These are phyloP conservation scores for Umimayanthus chanpuru DNA, from an alignment of 92 coral and sea anemone genomes.

Conservation along the genomic window DNA sequence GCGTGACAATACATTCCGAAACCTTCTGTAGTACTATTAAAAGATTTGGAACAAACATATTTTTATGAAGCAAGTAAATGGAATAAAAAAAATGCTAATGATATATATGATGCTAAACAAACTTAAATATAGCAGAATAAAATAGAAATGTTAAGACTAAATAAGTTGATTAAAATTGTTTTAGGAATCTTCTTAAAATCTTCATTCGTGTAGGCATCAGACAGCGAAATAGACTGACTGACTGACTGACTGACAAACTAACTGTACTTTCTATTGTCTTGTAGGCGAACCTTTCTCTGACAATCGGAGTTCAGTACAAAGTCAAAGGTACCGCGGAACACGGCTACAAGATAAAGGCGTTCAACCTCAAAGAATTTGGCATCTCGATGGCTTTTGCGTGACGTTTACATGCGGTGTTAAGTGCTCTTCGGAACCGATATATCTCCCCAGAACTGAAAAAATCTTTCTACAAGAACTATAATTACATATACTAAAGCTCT, in stretches of 20 bases:
- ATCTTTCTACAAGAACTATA: neutral
- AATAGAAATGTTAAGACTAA: no score
- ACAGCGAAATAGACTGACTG: neutral
- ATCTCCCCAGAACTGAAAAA: neutral
- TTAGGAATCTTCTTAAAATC: no score
- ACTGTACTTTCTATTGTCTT: slow-evolving; percentile 1
- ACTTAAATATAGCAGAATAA: no score
- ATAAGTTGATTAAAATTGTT: no score
- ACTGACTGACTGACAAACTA: neutral
- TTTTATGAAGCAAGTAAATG: no score
- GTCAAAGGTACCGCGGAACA: slow-evolving; percentile 49
- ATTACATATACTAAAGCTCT: no score
- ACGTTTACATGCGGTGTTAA: neutral
- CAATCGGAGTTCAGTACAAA: slow-evolving; percentile 72
- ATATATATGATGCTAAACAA: no score
- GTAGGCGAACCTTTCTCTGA: slow-evolving; percentile 80
- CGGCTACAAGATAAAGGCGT: slow-evolving; percentile 73
- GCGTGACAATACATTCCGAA: no score
- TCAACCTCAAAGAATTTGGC: slow-evolving; percentile 87
- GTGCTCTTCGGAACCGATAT: neutral
- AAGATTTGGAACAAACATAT: no score
- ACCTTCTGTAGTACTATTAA: no score
- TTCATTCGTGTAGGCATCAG: no score
- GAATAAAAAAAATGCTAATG: no score
- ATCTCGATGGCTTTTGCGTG: slow-evolving; percentile 70